A percentile compares a stretch with the other conserved stretches of the same genome.
Evolutionary conservation across 2,888 invertebrate species (phyloP).

Genomic region (Mimachlamys varia): DNA sequence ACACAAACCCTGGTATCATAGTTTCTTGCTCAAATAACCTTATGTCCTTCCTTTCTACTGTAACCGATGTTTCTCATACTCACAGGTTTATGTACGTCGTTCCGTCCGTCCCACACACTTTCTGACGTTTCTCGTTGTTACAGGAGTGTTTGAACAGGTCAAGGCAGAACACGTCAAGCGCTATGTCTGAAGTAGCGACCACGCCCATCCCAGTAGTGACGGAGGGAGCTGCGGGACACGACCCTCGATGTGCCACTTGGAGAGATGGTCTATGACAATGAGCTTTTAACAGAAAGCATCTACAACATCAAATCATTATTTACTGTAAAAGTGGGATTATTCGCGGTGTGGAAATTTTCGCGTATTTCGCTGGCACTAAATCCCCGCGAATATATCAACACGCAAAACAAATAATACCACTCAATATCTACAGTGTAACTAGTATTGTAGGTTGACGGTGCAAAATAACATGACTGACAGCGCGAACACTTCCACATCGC

Average conservation of each 20-base stretch:
- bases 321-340: too few species aligned
- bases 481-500: too few species aligned
- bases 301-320: not conserved
- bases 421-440: too few species aligned
- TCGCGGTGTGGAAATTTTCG: too few species aligned
- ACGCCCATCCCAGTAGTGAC: not conserved
- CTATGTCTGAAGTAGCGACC: not conserved
- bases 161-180: not conserved
- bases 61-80: not conserved
- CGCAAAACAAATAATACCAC: too few species aligned
- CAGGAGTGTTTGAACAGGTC: not conserved
- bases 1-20: too few species aligned
- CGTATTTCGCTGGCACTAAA: too few species aligned
- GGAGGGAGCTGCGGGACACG: not conserved
- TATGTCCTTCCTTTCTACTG: too few species aligned
- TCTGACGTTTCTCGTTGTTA: not conserved
- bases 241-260: not conserved
- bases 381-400: too few species aligned
- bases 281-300: not conserved
- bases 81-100: not conserved
- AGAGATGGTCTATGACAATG: not conserved
- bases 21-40: too few species aligned
- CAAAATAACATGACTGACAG: too few species aligned
- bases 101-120: not conserved
- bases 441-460: too few species aligned